Evolutionary conservation across 1,140 invertebrate genomes (phyloP).

Genomic region (Aphelenchoides besseyi): DNA sequence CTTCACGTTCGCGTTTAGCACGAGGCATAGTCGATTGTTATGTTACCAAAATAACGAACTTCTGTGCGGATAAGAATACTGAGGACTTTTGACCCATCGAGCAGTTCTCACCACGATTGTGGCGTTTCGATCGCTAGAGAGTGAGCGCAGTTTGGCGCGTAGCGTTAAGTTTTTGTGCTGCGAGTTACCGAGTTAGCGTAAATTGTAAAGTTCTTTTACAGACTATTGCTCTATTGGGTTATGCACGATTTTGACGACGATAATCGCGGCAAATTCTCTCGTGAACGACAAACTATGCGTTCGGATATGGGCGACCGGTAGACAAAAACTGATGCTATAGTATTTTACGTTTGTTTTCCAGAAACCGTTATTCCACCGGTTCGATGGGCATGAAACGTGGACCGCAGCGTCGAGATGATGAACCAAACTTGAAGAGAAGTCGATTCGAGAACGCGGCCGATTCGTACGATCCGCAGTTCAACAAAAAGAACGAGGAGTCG

Average conservation of each 20-base stretch:
- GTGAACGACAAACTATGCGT: not conserved
- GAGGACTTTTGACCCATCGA: too few relatives aligned
- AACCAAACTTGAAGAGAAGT: slow-evolving; percentile 33
- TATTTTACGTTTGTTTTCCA: not conserved
- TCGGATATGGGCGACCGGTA: not conserved
- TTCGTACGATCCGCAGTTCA: slow-evolving; percentile 46
- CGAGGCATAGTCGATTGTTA: slow-evolving; percentile 12
- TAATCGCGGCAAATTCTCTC: not conserved
- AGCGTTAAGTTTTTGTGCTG: not conserved
- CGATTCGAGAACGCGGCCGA: slow-evolving; percentile 47
- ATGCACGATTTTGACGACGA: not conserved
- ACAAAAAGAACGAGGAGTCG: slow-evolving; percentile 69
- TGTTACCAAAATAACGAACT: not conserved
- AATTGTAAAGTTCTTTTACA: not conserved
- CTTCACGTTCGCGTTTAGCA: slow-evolving; percentile 10
- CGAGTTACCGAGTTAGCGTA: not conserved
- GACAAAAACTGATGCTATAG: too few relatives aligned
- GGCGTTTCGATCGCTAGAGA: not conserved
- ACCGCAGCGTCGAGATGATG: slow-evolving; percentile 33
- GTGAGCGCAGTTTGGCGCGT: not conserved
- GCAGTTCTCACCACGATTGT: too few relatives aligned
- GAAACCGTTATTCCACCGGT: not conserved
- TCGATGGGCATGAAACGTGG: not conserved
- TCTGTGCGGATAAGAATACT: too few relatives aligned
- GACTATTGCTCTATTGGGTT: not conserved